Evolutionary conservation across 2,797 vertebrate genomes (phyloP).

Genomic region (Enteromius viviparus): DNA sequence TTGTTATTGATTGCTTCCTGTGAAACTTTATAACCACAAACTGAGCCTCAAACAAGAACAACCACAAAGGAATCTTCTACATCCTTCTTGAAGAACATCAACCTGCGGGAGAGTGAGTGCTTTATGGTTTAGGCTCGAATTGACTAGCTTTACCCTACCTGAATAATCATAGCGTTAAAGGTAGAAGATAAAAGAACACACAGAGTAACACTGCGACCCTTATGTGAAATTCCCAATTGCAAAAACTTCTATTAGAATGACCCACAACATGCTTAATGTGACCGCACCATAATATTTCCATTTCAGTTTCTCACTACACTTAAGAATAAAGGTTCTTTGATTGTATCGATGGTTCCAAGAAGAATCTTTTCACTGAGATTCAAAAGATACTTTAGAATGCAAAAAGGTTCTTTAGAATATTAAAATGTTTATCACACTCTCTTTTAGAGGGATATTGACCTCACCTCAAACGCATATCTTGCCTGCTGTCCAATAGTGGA

Average conservation of each 20-base stretch:
- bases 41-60: too few species aligned
- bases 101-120: too few species aligned
- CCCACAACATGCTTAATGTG: background rate
- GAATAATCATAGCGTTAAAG: too few species aligned
- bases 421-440: background rate
- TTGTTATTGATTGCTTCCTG: too few species aligned
- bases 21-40: too few species aligned
- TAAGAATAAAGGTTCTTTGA: background rate
- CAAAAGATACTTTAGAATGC: background rate
- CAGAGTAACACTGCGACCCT: background rate
- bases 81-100: too few species aligned
- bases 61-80: too few species aligned
- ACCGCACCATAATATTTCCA: background rate
- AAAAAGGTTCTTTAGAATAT: background rate
- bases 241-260: background rate
- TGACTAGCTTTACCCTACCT: too few species aligned
- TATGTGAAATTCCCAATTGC: background rate
- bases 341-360: background rate
- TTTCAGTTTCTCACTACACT: background rate
- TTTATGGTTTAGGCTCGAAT: too few species aligned
- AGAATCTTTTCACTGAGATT: background rate
- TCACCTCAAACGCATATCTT: conserved; percentile 79
- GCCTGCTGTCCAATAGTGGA: conserved; percentile 74
- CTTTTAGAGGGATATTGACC: background rate
- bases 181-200: too few species aligned